Conservation (phyloP, 1,140 invertebrate species). For the Drosophila eugracilis region DNA sequence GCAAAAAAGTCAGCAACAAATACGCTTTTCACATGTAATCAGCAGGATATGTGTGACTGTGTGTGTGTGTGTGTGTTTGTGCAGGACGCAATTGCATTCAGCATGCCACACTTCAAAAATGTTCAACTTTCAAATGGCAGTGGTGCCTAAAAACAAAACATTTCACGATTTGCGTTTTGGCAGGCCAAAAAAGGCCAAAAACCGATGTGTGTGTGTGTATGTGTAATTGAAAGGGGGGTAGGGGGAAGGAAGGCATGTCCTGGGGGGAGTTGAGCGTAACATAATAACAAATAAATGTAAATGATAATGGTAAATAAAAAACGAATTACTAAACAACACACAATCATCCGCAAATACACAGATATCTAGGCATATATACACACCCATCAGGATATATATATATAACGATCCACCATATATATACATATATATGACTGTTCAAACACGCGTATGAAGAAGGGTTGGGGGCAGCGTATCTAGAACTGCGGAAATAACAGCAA, state of each 20-base stretch:
- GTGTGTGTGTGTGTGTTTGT: conserved; percentile 11
- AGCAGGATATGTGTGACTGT: conserved; percentile 32
- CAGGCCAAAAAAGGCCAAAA: conserved; percentile 54
- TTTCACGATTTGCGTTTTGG: conserved; percentile 63
- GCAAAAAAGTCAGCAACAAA: conserved; percentile 32
- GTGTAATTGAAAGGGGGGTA: conserved; percentile 26
- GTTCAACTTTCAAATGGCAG: conserved; percentile 41
- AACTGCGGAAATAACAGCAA: conserved; percentile 30
- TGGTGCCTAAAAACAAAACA: conserved; percentile 66
- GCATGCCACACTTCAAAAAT: conserved; percentile 60
- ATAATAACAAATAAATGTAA: conserved; percentile 84
- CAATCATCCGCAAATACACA: conserved; percentile 60
- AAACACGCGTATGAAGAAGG: conserved; percentile 41
- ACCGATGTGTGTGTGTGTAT: conserved; percentile 6
- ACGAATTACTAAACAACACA: conserved; percentile 82
- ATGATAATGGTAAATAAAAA: conserved; percentile 83
- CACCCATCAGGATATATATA: conserved; percentile 20
- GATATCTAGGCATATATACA: conserved; percentile 20
- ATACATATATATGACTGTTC: conserved; percentile 16
- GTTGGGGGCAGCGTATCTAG: conserved; percentile 32
- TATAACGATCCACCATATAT: conserved; percentile 41
- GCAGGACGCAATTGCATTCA: conserved; percentile 70
- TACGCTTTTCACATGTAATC: conserved; percentile 49
- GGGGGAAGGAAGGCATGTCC: neutral
- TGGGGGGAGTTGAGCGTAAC: conserved; percentile 41